Base-by-base conservation (phyloP, 2,888 invertebrate species). In the Mimas tiliae region DNA sequence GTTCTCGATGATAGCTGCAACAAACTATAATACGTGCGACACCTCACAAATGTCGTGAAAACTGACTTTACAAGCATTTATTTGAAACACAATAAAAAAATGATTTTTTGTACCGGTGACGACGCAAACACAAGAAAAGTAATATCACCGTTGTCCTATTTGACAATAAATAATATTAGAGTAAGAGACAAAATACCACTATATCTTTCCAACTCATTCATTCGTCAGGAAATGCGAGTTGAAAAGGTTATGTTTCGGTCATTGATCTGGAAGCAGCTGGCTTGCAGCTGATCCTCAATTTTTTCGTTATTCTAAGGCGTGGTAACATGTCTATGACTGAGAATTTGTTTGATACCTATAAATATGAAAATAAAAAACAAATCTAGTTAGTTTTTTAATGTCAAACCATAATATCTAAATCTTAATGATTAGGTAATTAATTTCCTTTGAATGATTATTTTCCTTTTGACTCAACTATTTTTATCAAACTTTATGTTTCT, bases 11-110 rank as follows among this genome's bases (percentile, higher is more conserved):
- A 70, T 71, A 75, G 69, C 74, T 72, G 77, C 67, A 79, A 63
- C 68, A 76, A 76, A 71, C 72, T 67, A 68, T n/a, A n/a, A n/a
- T 65, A 70, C 71, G 80, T 75, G 69, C 72, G 75, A 69, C 77
- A 73, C 77, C 78, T 83, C 45, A 79, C 71, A 71, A 84, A 42
- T 63, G 76, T 72, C 52, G 75, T 68, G 47, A 73, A 72, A 72
- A 87, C 67, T 75, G 81, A 79, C 76, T 81, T 86, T 66, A 72
- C 64, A 14, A 85, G 77, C 88, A 88, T 89, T 84, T 84, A 87
- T 72, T 78, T 76, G 70, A 63, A 70, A 75, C 72, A 66, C 66
- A 63, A 71, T 68, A 70, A 68, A 69, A 69, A 67, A 69, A 73
- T 71, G 55, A 65, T 68, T 68, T 72, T 66, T 48, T 63, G 52